phyloP scores from a whole-genome alignment of 2,113 vertebrate genomes.

The Stegastes partitus region DNA sequence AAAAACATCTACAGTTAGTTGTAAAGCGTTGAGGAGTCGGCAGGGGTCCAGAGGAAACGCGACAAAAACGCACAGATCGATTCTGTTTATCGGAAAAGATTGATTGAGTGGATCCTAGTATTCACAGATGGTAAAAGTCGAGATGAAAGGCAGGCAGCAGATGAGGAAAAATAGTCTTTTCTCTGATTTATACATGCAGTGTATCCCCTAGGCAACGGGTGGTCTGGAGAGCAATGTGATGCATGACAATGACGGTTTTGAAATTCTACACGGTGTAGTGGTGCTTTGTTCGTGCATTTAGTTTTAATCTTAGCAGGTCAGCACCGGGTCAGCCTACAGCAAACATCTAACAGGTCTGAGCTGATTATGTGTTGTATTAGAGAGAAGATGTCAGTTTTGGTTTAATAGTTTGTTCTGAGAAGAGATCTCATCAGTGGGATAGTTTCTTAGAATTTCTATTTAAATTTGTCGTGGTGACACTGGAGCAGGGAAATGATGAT shows the following conservation, averaged over 20 bases:
- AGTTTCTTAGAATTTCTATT: background rate
- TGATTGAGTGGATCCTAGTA: conserved; percentile 4
- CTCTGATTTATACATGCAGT: conserved; percentile 24
- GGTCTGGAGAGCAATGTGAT: conserved; percentile 36
- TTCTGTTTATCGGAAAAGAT: conserved; percentile 11
- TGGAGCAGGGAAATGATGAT: background rate
- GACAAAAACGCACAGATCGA: background rate
- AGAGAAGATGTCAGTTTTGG: conserved; percentile 14
- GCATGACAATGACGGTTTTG: conserved; percentile 55
- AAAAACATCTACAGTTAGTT: background rate
- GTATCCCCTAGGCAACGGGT: conserved; percentile 58
- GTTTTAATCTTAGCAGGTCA: conserved; percentile 18
- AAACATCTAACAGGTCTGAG: background rate
- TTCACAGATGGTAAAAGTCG: background rate
- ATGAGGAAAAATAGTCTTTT: conserved; percentile 22
- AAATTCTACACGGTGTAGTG: conserved; percentile 7
- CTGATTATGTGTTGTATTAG: background rate
- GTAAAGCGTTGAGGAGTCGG: background rate
- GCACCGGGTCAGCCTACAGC: conserved; percentile 3
- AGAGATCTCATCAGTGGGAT: background rate
- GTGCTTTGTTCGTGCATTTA: background rate
- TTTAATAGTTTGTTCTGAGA: background rate
- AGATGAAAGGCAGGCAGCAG: conserved; percentile 25
- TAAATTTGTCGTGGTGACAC: background rate
- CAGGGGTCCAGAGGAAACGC: background rate